Conservation (phyloP, 2,797 vertebrate species). For the Sphaeramia orbicularis region DNA sequence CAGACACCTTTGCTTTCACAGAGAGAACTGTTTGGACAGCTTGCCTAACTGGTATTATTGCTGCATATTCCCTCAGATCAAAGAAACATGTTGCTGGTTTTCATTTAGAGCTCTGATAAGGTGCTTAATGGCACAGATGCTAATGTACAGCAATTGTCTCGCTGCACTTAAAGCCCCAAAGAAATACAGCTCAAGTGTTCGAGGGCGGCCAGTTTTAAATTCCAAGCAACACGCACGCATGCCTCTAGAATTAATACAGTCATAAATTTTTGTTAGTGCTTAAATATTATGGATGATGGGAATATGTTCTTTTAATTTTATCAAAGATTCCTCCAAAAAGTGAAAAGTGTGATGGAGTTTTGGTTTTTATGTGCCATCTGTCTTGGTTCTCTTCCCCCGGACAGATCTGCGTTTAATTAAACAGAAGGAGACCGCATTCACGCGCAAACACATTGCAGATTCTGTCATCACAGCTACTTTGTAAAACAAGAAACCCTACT, state of each 20-base stretch:
- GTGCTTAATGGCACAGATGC: constrained; percentile 49
- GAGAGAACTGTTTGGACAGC: constrained; percentile 50
- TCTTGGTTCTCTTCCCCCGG: constrained; percentile 45
- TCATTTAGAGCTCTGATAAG: constrained; percentile 48
- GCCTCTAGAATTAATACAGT: background rate
- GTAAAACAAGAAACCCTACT: constrained; percentile 36
- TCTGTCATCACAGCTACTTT: constrained; percentile 53
- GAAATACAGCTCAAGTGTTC: constrained; percentile 2
- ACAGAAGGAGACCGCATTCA: constrained; percentile 62
- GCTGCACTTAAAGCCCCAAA: constrained; percentile 10
- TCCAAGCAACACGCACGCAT: background rate
- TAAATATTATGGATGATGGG: constrained; percentile 29
- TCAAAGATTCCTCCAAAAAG: constrained; percentile 18
- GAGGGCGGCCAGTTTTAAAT: constrained; percentile 2
- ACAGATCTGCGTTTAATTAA: constrained; percentile 71
- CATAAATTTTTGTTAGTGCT: constrained; percentile 15
- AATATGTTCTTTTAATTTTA: constrained; percentile 34
- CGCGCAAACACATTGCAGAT: constrained; percentile 34
- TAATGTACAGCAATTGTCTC: constrained; percentile 40
- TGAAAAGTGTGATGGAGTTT: constrained; percentile 44
- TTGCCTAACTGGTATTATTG: constrained; percentile 31
- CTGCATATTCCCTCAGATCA: constrained; percentile 50
- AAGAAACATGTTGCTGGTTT: constrained; percentile 40
- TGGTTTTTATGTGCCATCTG: constrained; percentile 71
- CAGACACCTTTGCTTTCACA: constrained; percentile 28